Evolutionary conservation across 1,140 invertebrate genomes (phyloP).

Genomic region (Latrodectus geometricus): DNA sequence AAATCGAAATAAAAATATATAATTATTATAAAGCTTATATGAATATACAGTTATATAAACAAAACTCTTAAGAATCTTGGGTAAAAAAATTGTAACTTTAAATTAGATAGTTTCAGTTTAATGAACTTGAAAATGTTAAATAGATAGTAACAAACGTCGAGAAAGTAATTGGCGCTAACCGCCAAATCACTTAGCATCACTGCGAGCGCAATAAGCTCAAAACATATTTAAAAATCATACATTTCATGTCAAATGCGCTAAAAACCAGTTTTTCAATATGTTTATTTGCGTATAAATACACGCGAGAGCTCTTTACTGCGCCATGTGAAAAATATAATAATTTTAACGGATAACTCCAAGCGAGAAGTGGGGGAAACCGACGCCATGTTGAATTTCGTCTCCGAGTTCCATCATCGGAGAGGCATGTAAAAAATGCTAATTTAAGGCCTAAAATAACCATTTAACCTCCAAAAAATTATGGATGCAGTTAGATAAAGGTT

Average conservation of each 20-base stretch:
- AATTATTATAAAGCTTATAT: neutral
- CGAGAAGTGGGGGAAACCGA: slow-evolving; percentile 12
- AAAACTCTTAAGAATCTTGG: slow-evolving; percentile 18
- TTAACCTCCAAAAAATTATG: neutral
- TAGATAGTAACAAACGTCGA: no score
- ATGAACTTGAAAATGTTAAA: no score
- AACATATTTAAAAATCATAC: no score
- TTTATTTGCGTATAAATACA: neutral
- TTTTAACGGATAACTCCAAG: neutral
- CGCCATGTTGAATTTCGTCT: slow-evolving; percentile 59
- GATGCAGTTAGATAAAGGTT: slow-evolving; percentile 37
- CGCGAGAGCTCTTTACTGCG: neutral
- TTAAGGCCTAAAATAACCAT: neutral
- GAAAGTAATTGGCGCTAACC: no score
- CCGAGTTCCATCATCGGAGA: neutral
- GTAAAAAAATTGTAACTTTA: no score
- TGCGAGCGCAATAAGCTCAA: no score
- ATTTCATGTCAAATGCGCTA: no score
- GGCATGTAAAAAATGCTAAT: slow-evolving; percentile 24
- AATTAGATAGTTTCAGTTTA: no score
- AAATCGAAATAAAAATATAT: slow-evolving; percentile 4
- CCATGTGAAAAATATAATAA: neutral
- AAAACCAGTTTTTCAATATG: no score
- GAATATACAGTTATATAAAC: neutral
- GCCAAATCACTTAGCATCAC: no score